phyloP scores from a whole-genome alignment of 2,888 invertebrate species.

The Sarcophaga caerulescens region DNA sequence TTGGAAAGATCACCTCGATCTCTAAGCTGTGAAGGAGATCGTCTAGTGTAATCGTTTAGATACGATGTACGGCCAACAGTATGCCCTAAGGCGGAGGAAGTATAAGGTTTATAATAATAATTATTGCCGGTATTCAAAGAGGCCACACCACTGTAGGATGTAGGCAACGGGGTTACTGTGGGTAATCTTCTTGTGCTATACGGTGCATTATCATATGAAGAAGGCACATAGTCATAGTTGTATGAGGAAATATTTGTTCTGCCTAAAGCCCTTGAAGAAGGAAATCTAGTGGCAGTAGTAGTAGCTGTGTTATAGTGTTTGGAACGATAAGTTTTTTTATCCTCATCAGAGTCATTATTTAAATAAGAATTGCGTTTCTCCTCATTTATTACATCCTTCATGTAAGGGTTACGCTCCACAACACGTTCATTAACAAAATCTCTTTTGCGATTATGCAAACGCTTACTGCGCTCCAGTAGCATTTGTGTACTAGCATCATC shows the following conservation, averaged over 20 bases:
- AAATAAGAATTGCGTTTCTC: slow-evolving; percentile 67
- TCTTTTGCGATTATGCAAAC: slow-evolving; percentile 78
- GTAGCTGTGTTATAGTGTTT: slow-evolving; percentile 29
- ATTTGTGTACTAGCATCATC: slow-evolving; percentile 77
- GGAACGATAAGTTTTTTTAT: slow-evolving; percentile 73
- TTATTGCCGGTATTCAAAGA: slow-evolving; percentile 50
- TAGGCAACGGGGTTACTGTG: slow-evolving; percentile 54
- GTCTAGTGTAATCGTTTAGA: slow-evolving; percentile 76
- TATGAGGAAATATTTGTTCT: slow-evolving; percentile 61
- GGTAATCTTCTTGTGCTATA: slow-evolving; percentile 66
- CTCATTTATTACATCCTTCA: slow-evolving; percentile 76
- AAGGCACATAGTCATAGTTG: slow-evolving; percentile 63
- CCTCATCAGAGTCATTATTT: slow-evolving; percentile 60
- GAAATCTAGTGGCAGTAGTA: slow-evolving; percentile 71
- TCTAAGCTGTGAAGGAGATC: slow-evolving; percentile 74
- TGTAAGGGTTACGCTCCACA: slow-evolving; percentile 80
- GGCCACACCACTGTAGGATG: slow-evolving; percentile 34
- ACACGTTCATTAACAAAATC: slow-evolving; percentile 81
- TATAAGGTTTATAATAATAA: slow-evolving; percentile 57
- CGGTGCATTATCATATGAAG: slow-evolving; percentile 53
- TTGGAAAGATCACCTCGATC: slow-evolving; percentile 74
- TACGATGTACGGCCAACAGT: slow-evolving; percentile 71
- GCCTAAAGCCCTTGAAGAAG: slow-evolving; percentile 73
- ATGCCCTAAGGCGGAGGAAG: slow-evolving; percentile 45
- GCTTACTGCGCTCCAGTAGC: slow-evolving; percentile 79